Conservation (phyloP, 2,888 invertebrate genomes). For the Xanthia icteritia region DNA sequence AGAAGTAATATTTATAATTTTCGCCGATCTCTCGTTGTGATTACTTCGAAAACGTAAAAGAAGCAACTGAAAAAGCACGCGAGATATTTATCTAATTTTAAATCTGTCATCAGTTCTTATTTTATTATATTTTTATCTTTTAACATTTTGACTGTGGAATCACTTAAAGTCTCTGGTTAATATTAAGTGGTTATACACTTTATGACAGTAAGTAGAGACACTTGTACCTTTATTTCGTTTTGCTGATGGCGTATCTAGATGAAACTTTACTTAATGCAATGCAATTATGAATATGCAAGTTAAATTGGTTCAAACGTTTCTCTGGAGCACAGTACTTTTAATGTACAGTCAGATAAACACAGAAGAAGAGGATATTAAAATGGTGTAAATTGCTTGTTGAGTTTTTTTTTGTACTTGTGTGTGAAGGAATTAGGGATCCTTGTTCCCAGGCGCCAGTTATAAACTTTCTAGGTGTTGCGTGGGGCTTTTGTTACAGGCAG, state of each 20-base stretch:
- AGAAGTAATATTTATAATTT: slow-evolving; percentile 45
- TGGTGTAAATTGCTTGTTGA: slow-evolving; percentile 30
- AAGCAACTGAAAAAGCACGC: slow-evolving; percentile 15
- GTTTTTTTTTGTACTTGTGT: neutral
- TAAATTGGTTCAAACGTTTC: slow-evolving; percentile 68
- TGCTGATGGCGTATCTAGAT: slow-evolving; percentile 46
- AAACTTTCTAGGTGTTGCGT: slow-evolving; percentile 56
- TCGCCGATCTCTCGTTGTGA: slow-evolving; percentile 32
- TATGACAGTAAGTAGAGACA: slow-evolving; percentile 32
- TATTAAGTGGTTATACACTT: slow-evolving; percentile 52
- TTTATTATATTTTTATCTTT: slow-evolving; percentile 40
- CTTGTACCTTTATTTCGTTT: slow-evolving; percentile 38
- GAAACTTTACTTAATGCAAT: slow-evolving; percentile 42
- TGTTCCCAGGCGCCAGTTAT: slow-evolving; percentile 25
- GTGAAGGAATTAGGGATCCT: neutral
- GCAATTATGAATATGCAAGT: slow-evolving; percentile 67
- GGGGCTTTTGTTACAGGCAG: slow-evolving; percentile 75
- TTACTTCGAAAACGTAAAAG: slow-evolving; percentile 36
- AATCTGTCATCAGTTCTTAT: slow-evolving; percentile 46
- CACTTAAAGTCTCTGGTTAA: slow-evolving; percentile 29
- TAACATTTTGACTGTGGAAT: slow-evolving; percentile 26
- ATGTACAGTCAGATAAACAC: slow-evolving; percentile 24
- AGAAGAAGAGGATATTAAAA: slow-evolving; percentile 20
- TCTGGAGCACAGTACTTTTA: slow-evolving; percentile 56
- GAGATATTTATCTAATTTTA: slow-evolving; percentile 52